A percentile compares a stretch with the other conserved stretches of the same genome.
Conservation (phyloP, 2,888 invertebrate genomes). For the Catotricha subobsoleta region DNA sequence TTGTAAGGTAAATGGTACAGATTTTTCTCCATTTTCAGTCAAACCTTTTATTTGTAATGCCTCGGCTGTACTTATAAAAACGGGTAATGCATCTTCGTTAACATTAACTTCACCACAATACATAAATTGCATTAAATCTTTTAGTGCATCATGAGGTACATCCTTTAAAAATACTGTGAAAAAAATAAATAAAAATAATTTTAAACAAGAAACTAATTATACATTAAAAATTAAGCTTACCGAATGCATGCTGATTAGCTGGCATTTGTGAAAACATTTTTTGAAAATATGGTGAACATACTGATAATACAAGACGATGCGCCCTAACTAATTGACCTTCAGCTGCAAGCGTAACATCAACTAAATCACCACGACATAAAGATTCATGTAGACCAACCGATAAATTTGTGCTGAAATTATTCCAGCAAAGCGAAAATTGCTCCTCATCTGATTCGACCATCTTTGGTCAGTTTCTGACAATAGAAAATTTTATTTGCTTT, state of each 20-base stretch:
- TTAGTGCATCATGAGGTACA: slow-evolving; percentile 48
- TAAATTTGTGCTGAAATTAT: slow-evolving; percentile 56
- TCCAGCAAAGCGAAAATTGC: slow-evolving; percentile 57
- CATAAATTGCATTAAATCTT: slow-evolving; percentile 54
- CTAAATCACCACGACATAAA: slow-evolving; percentile 48
- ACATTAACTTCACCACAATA: slow-evolving; percentile 55
- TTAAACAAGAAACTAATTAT: background rate
- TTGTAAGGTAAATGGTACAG: slow-evolving; percentile 33
- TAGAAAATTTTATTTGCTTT: no score
- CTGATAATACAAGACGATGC: slow-evolving; percentile 51
- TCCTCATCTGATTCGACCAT: slow-evolving; percentile 58
- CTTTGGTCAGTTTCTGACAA: no score
- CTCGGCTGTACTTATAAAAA: slow-evolving; percentile 54
- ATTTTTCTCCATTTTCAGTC: slow-evolving; percentile 43
- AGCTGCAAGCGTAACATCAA: slow-evolving; percentile 51
- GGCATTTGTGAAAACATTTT: slow-evolving; percentile 51
- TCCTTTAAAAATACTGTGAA: slow-evolving; percentile 46
- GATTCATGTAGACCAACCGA: slow-evolving; percentile 53
- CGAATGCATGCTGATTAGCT: slow-evolving; percentile 48
- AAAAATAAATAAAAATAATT: background rate
- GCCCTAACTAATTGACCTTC: slow-evolving; percentile 52
- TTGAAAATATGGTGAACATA: slow-evolving; percentile 55
- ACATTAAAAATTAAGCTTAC: slow-evolving; percentile 27
- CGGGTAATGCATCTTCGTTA: slow-evolving; percentile 51
- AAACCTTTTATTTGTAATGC: slow-evolving; percentile 53